Evolutionary conservation across 2,888 invertebrate genomes (phyloP).

Genomic region (Monoplex corrugatus): DNA sequence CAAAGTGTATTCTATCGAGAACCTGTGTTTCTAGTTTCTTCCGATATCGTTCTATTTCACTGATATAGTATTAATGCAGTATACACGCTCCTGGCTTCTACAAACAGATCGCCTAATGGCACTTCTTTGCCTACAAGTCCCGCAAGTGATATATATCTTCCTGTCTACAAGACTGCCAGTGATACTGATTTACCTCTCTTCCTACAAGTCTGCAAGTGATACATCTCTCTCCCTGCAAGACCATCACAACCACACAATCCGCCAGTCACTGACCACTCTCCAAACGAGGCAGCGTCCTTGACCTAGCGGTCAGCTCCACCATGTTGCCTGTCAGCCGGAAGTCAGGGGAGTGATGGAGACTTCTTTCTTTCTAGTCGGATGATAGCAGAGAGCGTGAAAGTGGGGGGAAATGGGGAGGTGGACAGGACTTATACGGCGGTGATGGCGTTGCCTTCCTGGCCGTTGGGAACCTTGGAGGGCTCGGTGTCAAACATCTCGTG

Average conservation of each 20-base stretch:
- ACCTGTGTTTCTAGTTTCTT: no score
- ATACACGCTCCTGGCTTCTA: background rate
- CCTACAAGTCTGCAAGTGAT: no score
- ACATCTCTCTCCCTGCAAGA: no score
- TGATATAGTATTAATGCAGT: background rate
- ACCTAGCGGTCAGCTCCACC: background rate
- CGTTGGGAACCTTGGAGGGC: conserved; percentile 60
- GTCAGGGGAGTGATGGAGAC: background rate
- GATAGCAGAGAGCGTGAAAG: background rate
- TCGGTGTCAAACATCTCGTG: conserved; percentile 63
- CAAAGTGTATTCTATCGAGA: no score
- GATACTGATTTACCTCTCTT: no score
- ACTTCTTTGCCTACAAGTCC: background rate
- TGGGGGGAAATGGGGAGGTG: background rate
- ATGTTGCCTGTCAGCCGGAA: background rate
- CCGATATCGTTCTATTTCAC: no score
- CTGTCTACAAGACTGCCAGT: no score
- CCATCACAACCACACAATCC: no score
- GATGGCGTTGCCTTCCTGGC: conserved; percentile 63
- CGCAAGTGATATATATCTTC: background rate
- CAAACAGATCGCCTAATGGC: background rate
- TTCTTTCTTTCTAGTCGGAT: background rate
- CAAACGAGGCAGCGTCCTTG: background rate
- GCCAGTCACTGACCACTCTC: background rate
- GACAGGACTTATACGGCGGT: conserved; percentile 61